These are phyloP conservation scores for Drosophila nr. medialis DNA, from an alignment of 2,888 invertebrate genomes.

Conservation along the genomic window DNA sequence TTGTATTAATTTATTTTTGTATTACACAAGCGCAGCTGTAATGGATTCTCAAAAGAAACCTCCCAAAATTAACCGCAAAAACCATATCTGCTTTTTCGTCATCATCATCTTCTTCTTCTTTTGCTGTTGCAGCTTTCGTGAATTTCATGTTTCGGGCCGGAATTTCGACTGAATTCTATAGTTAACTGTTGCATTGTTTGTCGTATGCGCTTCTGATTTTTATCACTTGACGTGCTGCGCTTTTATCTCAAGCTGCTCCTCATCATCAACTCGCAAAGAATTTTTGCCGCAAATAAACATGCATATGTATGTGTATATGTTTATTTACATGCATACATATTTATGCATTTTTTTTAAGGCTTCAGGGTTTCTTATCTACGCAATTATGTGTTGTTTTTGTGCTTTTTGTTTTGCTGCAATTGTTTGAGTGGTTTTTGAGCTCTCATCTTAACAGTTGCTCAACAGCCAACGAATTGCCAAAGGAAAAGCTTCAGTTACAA, in stretches of 20 bases:
- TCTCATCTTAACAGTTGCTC: slow-evolving; percentile 45
- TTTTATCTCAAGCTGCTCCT: slow-evolving; percentile 45
- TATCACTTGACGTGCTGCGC: slow-evolving; percentile 60
- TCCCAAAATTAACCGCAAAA: slow-evolving; percentile 24
- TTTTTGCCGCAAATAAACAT: slow-evolving; percentile 6
- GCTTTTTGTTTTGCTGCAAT: slow-evolving; percentile 12
- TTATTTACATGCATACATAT: background rate
- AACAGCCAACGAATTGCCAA: slow-evolving; percentile 30
- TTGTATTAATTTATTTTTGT: slow-evolving; percentile 17
- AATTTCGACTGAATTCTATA: slow-evolving; percentile 44
- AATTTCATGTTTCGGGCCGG: slow-evolving; percentile 9
- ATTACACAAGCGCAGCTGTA: slow-evolving; percentile 31
- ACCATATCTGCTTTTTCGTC: slow-evolving; percentile 19
- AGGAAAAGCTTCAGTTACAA: slow-evolving; percentile 46
- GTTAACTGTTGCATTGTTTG: slow-evolving; percentile 41
- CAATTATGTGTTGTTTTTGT: background rate
- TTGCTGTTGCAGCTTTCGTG: background rate
- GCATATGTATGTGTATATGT: slow-evolving; percentile 2
- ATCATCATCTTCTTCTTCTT: background rate
- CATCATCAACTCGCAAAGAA: slow-evolving; percentile 41
- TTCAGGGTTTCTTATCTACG: slow-evolving; percentile 17
- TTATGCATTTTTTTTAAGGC: slow-evolving; percentile 2
- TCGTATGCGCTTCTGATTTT: slow-evolving; percentile 65
- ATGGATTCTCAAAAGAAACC: slow-evolving; percentile 7
- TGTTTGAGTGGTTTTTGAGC: slow-evolving; percentile 20